Conservation (phyloP, 2,797 vertebrate genomes). For the Danio albolineatus region DNA sequence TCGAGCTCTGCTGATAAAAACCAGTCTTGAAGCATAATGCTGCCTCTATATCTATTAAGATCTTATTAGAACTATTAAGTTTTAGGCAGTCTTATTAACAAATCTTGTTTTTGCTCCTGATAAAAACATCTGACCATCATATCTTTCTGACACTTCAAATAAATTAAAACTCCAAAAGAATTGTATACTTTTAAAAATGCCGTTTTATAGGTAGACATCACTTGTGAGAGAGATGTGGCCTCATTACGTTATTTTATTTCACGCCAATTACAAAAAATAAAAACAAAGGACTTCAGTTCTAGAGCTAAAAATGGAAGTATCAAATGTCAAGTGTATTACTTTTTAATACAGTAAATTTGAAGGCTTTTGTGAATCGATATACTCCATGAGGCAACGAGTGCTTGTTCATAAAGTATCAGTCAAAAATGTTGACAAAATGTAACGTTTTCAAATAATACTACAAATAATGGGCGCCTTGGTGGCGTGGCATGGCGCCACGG, state of each 20-base stretch:
- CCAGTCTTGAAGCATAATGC: not conserved
- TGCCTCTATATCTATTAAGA: not conserved
- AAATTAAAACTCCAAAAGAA: not conserved
- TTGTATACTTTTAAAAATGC: not conserved
- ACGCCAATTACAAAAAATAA: no score
- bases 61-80: not conserved
- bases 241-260: not conserved
- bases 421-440: not conserved
- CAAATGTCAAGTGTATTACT: no score
- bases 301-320: no score
- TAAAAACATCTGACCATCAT: not conserved
- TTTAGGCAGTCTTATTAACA: not conserved
- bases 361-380: no score
- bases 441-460: not conserved
- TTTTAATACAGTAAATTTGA: no score
- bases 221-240: not conserved
- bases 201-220: not conserved
- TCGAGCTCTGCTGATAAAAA: not conserved
- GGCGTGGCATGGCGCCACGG: no score
- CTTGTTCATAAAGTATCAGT: not conserved
- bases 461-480: no score
- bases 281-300: no score
- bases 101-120: not conserved
- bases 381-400: no score
- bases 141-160: not conserved